These are phyloP conservation scores for Thymelicus sylvestris DNA, from an alignment of 2,888 invertebrate genomes.

Conservation along the genomic window DNA sequence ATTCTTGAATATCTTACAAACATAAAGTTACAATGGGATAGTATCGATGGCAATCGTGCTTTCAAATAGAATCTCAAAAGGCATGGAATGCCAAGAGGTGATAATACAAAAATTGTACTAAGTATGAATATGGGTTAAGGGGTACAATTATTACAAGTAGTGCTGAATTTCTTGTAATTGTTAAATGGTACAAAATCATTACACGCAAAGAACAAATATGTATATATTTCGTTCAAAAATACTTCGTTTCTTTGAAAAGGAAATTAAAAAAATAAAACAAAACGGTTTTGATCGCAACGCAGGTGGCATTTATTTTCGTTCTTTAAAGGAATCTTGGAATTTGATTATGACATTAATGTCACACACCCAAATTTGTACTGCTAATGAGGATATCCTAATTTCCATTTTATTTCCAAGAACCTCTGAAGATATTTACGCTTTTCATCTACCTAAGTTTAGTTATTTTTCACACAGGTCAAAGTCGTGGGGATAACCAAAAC, in stretches of 20 bases:
- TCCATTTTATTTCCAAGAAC: too few species aligned
- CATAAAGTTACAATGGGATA: too few species aligned
- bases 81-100: too few species aligned
- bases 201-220: not conserved
- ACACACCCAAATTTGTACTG: not conserved
- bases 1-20: too few species aligned
- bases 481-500: not conserved
- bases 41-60: too few species aligned
- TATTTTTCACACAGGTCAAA: not conserved
- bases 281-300: not conserved
- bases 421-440: not conserved
- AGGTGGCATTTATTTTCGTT: not conserved
- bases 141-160: too few species aligned
- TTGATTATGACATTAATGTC: not conserved
- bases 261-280: not conserved
- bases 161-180: too few species aligned
- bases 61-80: too few species aligned
- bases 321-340: not conserved
- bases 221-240: not conserved
- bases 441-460: not conserved
- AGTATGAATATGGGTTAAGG: too few species aligned
- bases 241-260: not conserved
- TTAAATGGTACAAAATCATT: too few species aligned
- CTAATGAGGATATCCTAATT: conserved; percentile 2
- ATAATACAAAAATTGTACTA: too few species aligned